Conservation (phyloP, 2,888 invertebrate species). For the Oscheius onirici region DNA sequence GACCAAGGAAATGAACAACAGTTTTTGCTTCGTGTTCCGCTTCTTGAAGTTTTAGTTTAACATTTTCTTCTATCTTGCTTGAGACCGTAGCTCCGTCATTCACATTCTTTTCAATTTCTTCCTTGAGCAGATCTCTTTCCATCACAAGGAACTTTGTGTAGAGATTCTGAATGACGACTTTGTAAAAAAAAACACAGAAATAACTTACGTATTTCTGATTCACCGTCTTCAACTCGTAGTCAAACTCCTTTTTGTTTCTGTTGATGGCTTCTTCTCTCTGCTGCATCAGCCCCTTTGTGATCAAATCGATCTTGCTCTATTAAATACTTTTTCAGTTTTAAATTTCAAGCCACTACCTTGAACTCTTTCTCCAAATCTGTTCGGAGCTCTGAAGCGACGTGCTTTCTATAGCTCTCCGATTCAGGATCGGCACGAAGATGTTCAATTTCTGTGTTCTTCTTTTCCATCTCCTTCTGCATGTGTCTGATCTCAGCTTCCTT, state of each 20-base stretch:
- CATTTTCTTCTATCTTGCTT: neutral
- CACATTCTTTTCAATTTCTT: neutral
- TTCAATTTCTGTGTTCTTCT: slow-evolving; percentile 40
- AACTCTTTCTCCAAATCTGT: slow-evolving; percentile 53
- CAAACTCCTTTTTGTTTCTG: slow-evolving; percentile 56
- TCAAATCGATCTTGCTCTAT: slow-evolving; percentile 55
- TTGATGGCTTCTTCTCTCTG: slow-evolving; percentile 60
- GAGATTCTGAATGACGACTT: neutral
- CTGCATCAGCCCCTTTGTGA: slow-evolving; percentile 62
- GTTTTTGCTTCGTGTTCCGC: neutral
- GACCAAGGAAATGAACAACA: neutral
- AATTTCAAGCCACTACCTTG: slow-evolving; percentile 33
- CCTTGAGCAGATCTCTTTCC: slow-evolving; percentile 21
- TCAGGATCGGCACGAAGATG: slow-evolving; percentile 41
- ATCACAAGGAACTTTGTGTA: slow-evolving; percentile 20
- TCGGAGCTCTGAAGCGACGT: slow-evolving; percentile 42
- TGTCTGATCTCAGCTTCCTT: slow-evolving; percentile 45
- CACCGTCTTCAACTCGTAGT: slow-evolving; percentile 49
- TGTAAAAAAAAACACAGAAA: neutral
- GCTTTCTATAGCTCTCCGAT: slow-evolving; percentile 42
- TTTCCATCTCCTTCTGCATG: slow-evolving; percentile 46
- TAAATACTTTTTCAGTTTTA: neutral
- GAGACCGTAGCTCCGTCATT: neutral
- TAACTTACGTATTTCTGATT: slow-evolving; percentile 42
- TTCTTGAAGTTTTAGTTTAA: slow-evolving; percentile 3